Evolutionary conservation across 2,113 vertebrate genomes (phyloP), one percentile per base, ranked within the genome.

Genomic region (Gambusia affinis): DNA sequence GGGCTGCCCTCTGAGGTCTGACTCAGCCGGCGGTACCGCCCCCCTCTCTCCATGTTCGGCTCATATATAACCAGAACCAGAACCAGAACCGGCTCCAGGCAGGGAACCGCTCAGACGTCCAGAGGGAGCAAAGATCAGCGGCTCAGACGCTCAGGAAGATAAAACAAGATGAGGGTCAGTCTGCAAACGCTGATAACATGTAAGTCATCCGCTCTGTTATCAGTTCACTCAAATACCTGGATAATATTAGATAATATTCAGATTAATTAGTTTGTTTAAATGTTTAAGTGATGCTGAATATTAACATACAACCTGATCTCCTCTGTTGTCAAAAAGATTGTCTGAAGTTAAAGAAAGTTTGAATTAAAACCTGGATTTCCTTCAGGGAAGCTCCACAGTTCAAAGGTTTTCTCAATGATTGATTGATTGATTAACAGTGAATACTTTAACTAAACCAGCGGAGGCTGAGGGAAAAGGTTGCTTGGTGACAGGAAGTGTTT

Each of bases 181-280:
- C 76, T 57, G 67, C 35, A 35, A 47, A 74, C 54, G 44, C 72
- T 85, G 73, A 64, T 79, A 70, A 73, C 63, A 86, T 82, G 88
- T 87, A 54, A 89, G 88, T 89, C 82, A 75, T 37, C 10, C 10
- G 78, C 8, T 47, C 31, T 62, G 12, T 24, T 1, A 37, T 19
- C 29, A 64, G 28, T 11, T 4, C 14, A 11, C 22, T 4, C 33
- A 39, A 2, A 35, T 12, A 14, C 12, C 35, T 39, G 24, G 6
- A 42, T 8, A 2, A 4, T 11, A 15, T 14, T 39, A 12, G 2
- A 42, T 8, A 2, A 4, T 11, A 15, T 14, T 14, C 12, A 66
- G 35, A 1, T 66, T 66, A 1, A 5, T 7, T 8, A 4, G 19
- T 57, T 24, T 8, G 8, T 54, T 22, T 24, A 57, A 57, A 57